Evolutionary conservation across 2,888 invertebrate species (phyloP).

Genomic region (Drosophila recens): DNA sequence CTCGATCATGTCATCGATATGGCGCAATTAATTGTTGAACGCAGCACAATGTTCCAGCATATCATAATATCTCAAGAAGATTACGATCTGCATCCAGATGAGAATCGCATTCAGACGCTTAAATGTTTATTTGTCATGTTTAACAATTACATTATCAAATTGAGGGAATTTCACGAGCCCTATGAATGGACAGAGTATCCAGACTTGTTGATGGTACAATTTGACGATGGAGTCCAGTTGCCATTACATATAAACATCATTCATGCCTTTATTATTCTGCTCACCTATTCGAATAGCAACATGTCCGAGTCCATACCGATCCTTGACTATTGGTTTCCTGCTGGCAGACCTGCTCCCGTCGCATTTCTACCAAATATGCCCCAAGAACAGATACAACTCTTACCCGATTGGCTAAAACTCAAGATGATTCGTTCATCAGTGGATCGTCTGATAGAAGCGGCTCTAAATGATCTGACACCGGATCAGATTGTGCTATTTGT

Average conservation of each 20-base stretch:
- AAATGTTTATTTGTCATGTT: slow-evolving; percentile 90
- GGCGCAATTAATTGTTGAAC: slow-evolving; percentile 95
- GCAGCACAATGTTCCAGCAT: slow-evolving; percentile 93
- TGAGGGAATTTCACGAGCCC: slow-evolving; percentile 85
- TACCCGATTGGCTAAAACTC: slow-evolving; percentile 97
- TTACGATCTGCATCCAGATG: slow-evolving; percentile 71
- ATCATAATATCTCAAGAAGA: slow-evolving; percentile 87
- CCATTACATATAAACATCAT: slow-evolving; percentile 87
- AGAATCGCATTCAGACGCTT: slow-evolving; percentile 87
- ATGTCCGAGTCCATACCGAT: slow-evolving; percentile 86
- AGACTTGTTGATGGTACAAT: slow-evolving; percentile 85
- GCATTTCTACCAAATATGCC: slow-evolving; percentile 91
- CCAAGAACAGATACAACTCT: slow-evolving; percentile 93
- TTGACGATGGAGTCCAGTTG: slow-evolving; percentile 84
- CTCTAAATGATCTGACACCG: slow-evolving; percentile 93
- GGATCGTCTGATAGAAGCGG: slow-evolving; percentile 92
- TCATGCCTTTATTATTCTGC: slow-evolving; percentile 92
- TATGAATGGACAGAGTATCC: slow-evolving; percentile 85
- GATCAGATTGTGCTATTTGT: slow-evolving; percentile 96
- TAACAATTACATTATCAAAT: slow-evolving; percentile 90
- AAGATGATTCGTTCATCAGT: slow-evolving; percentile 95
- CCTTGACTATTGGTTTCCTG: slow-evolving; percentile 95
- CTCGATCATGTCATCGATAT: slow-evolving; percentile 92
- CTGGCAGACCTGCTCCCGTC: slow-evolving; percentile 90
- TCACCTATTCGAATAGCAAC: slow-evolving; percentile 89